A percentile compares a stretch with the other conserved stretches of the same genome.
Conservation (phyloP, 2,797 vertebrate species). For the Acanthurus leucopareius region DNA sequence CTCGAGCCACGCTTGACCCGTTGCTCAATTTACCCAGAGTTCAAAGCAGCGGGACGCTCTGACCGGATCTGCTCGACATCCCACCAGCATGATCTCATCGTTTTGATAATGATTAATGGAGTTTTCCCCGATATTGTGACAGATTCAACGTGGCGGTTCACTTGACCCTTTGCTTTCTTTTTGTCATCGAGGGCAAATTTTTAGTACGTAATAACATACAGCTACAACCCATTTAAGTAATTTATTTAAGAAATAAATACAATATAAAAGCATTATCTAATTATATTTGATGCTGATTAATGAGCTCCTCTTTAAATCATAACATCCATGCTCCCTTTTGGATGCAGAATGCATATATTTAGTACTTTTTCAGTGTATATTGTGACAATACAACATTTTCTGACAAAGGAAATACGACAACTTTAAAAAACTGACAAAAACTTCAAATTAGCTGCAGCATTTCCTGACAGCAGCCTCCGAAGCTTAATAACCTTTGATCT, state of each 20-base stretch:
- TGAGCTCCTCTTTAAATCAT: no score
- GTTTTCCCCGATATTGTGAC: slow-evolving; percentile 24
- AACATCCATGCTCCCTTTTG: no score
- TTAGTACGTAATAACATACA: no score
- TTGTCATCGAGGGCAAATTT: neutral
- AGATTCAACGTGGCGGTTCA: neutral
- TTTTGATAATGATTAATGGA: slow-evolving; percentile 73
- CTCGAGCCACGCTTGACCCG: slow-evolving; percentile 43
- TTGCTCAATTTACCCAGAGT: slow-evolving; percentile 56
- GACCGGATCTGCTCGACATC: slow-evolving; percentile 41
- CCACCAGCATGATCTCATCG: slow-evolving; percentile 57
- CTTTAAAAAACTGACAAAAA: slow-evolving; percentile 1
- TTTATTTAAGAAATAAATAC: no score
- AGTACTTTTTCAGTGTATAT: neutral
- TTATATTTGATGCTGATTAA: no score
- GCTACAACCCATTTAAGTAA: no score
- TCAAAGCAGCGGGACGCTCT: slow-evolving; percentile 52
- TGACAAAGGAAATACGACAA: neutral
- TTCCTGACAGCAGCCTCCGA: slow-evolving; percentile 18
- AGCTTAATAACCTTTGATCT: slow-evolving; percentile 14
- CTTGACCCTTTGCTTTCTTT: slow-evolving; percentile 25
- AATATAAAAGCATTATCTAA: no score
- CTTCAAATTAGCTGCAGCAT: slow-evolving; percentile 10
- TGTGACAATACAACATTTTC: neutral
- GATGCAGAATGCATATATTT: neutral